phyloP scores from a whole-genome alignment of 2,888 invertebrate species.

The Thecocarcelia acutangulata region DNA sequence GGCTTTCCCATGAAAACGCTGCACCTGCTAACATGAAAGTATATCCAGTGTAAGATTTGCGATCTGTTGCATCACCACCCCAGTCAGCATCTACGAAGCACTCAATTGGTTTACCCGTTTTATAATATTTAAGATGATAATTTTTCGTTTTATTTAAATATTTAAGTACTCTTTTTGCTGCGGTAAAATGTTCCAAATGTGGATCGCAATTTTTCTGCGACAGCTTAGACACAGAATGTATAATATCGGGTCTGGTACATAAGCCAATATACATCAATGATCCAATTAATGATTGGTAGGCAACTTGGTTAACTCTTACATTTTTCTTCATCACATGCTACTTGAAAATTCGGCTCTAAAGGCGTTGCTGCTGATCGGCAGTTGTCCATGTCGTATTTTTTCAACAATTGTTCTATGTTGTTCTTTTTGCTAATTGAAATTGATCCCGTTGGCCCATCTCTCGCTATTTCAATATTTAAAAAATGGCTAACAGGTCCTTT shows the following conservation, averaged over 20 bases:
- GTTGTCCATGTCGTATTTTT: slow-evolving; percentile 63
- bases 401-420: slow-evolving; percentile 63
- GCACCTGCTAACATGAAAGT: slow-evolving; percentile 59
- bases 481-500: slow-evolving; percentile 61
- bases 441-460: slow-evolving; percentile 60
- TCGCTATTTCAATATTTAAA: slow-evolving; percentile 61
- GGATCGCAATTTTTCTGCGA: slow-evolving; percentile 70
- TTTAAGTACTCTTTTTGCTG: slow-evolving; percentile 67
- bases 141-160: slow-evolving; percentile 66
- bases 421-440: slow-evolving; percentile 64
- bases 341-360: slow-evolving; percentile 65
- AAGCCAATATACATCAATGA: slow-evolving; percentile 66
- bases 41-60: slow-evolving; percentile 68
- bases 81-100: no score
- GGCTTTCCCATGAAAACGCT: slow-evolving; percentile 63
- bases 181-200: slow-evolving; percentile 69
- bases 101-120: slow-evolving; percentile 66
- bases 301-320: slow-evolving; percentile 46
- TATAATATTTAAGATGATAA: slow-evolving; percentile 60
- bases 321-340: slow-evolving; percentile 51
- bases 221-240: slow-evolving; percentile 69
- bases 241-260: slow-evolving; percentile 66
- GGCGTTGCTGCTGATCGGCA: slow-evolving; percentile 68
- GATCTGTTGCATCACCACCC: slow-evolving; percentile 59
- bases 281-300: slow-evolving; percentile 67